Percentiles rank a stretch among this genome's conserved stretches.
Conservation (phyloP, 2,797 vertebrate species). For the Crenuchus spilurus region DNA sequence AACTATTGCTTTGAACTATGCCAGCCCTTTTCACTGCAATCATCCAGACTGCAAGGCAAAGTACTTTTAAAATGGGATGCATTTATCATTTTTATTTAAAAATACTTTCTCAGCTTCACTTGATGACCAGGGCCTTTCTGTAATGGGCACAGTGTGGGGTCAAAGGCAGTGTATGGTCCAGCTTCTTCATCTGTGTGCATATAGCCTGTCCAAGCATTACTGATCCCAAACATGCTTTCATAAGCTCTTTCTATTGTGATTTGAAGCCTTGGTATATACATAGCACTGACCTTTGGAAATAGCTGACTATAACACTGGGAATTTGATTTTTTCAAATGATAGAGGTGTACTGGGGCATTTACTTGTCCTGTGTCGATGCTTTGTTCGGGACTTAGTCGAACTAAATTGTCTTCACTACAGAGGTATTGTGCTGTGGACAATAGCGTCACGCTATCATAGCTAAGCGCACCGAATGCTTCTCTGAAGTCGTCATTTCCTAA, state of each 20-base stretch:
- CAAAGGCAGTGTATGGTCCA: not conserved
- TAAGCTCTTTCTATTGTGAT: slow-evolving; percentile 75
- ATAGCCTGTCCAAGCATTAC: not conserved
- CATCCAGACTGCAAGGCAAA: slow-evolving; percentile 3
- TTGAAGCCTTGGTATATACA: slow-evolving; percentile 71
- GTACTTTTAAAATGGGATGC: slow-evolving; percentile 2
- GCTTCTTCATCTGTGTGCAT: not conserved
- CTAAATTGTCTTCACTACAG: slow-evolving; percentile 36
- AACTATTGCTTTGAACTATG: slow-evolving; percentile 1
- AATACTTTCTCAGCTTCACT: not conserved
- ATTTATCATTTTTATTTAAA: slow-evolving; percentile 21
- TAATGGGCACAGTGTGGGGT: slow-evolving; percentile 9
- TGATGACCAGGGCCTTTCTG: slow-evolving; percentile 1
- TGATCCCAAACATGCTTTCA: slow-evolving; percentile 71
- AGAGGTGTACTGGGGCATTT: slow-evolving; percentile 58
- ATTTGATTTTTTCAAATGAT: slow-evolving; percentile 71
- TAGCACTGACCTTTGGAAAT: slow-evolving; percentile 76
- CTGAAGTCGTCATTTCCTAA: slow-evolving; percentile 25
- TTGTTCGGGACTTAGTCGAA: slow-evolving; percentile 19
- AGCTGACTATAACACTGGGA: slow-evolving; percentile 70
- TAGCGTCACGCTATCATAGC: slow-evolving; percentile 15
- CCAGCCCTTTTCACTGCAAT: not conserved
- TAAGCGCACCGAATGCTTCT: slow-evolving; percentile 30
- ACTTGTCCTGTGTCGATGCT: slow-evolving; percentile 39
- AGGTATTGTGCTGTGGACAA: slow-evolving; percentile 44